Conservation (phyloP, 2,888 invertebrate genomes). For the Liodrosophila aerea region DNA sequence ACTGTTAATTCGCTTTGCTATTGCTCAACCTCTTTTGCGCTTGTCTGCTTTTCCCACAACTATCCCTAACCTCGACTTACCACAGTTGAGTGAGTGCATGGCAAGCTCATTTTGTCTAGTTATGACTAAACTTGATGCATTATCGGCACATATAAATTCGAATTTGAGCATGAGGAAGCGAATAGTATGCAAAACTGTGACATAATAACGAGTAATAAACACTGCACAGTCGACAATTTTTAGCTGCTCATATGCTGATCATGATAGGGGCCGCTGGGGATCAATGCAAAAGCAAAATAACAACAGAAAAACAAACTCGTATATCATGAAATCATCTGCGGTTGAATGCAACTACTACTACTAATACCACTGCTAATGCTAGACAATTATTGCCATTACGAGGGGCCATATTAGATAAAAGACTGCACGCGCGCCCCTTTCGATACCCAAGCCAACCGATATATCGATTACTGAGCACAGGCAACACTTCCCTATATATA, state of each 20-base stretch:
- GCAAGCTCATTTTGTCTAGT: neutral
- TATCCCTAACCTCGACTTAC: too few relatives aligned
- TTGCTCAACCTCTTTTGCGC: too few relatives aligned
- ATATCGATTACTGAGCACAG: conserved; percentile 60
- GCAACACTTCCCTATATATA: conserved; percentile 60
- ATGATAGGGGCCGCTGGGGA: conserved; percentile 13
- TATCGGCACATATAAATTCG: conserved; percentile 24
- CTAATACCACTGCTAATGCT: conserved; percentile 64
- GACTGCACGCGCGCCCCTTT: conserved; percentile 2
- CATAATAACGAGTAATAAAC: conserved; percentile 56
- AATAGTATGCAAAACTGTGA: conserved; percentile 63
- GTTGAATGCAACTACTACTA: conserved; percentile 70
- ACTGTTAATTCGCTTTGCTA: too few relatives aligned
- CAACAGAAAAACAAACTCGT: neutral
- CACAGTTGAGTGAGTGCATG: neutral
- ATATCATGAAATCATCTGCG: conserved; percentile 59
- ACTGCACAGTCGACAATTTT: conserved; percentile 18
- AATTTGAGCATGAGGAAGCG: conserved; percentile 55
- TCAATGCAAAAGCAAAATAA: conserved; percentile 22
- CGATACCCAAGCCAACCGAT: conserved; percentile 24
- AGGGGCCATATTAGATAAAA: conserved; percentile 46
- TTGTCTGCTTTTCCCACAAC: too few relatives aligned
- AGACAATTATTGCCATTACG: conserved; percentile 63
- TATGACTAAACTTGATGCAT: conserved; percentile 17
- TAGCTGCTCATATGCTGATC: conserved; percentile 13